Evolutionary conservation across 1,140 invertebrate species (phyloP), one percentile per base, ranked within the genome.

Genomic region (Potamilus streckersoni): DNA sequence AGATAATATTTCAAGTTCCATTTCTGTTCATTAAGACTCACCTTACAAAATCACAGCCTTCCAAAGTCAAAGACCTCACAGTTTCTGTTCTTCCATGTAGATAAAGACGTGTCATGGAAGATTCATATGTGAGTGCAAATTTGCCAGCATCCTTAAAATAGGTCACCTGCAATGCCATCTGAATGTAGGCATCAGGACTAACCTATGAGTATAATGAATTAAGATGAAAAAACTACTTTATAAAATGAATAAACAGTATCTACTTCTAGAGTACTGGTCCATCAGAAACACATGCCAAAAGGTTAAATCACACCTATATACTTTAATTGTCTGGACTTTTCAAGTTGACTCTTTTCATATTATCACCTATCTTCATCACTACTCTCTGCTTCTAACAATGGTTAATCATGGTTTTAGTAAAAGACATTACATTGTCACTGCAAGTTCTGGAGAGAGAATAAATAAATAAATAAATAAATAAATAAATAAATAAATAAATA

Each of bases 11-110:
- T 2, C 1, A 38, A 38, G 38, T 38, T 8, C 38, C 8, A 38
- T 38, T 3, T 38, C 38, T 38, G 8, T 38, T 38, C 38, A 65
- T 31, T 38, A 27, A 20, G 27, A 74, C 74, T 58, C 82, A 91
- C 90, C 84, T 87, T 0, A 99, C 98, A 95, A 97, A 99, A 1
- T 92, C 93, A 13, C 93, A 91, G 14, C 97, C 97, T 89, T 99
- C 96, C 63, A 95, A 93, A 15, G 97, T 97, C 84, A 97, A 98
- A 0, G 97, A 96, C 74, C 98, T 92, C 0, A 99, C 97, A 14
- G 98, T 99, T 92, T 99, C 98, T 0, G 98, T 99, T 79, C 98
- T 93, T 1, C 98, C 98, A 92, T 99, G 97, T 71, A 96, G 93
- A 91, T 94, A 99, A 16, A 99, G 90, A 77, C 98, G 92, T 0